These are phyloP conservation scores for Troilus luridus DNA, from an alignment of 2,888 invertebrate genomes.

Conservation along the genomic window DNA sequence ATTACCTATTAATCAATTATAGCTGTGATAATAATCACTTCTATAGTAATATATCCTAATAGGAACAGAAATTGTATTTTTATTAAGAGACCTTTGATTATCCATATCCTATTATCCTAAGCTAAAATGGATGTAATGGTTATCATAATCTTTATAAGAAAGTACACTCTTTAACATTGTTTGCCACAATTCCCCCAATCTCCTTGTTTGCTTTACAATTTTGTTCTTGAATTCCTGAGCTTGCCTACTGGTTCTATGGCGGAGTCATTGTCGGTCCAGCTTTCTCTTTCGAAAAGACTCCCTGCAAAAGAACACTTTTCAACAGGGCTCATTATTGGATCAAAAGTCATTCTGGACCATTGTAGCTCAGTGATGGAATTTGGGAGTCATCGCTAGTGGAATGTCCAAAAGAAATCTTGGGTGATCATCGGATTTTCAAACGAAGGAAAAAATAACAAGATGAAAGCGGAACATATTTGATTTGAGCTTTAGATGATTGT, in stretches of 20 bases:
- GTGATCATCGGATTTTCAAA: not conserved
- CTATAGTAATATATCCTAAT: too few relatives aligned
- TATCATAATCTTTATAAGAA: not conserved
- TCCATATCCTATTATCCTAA: not conserved
- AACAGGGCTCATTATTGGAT: not conserved
- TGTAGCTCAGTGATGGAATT: not conserved
- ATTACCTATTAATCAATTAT: too few relatives aligned
- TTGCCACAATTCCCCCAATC: not conserved
- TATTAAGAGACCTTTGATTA: too few relatives aligned
- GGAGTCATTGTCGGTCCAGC: not conserved
- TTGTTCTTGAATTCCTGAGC: not conserved
- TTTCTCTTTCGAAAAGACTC: slow-evolving; percentile 7
- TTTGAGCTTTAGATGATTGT: not conserved
- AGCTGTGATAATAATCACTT: too few relatives aligned
- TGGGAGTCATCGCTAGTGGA: not conserved
- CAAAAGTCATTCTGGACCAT: slow-evolving; percentile 9
- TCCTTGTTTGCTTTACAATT: slow-evolving; percentile 4
- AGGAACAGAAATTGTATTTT: too few relatives aligned
- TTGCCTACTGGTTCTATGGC: not conserved
- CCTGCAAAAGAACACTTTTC: not conserved
- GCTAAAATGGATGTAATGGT: not conserved
- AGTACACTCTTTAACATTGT: not conserved
- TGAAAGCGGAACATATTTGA: not conserved
- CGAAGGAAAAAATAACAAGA: not conserved
- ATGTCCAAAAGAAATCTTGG: slow-evolving; percentile 5